phyloP scores from a whole-genome alignment of 2,113 vertebrate species.

The Glaucidium brasilianum region DNA sequence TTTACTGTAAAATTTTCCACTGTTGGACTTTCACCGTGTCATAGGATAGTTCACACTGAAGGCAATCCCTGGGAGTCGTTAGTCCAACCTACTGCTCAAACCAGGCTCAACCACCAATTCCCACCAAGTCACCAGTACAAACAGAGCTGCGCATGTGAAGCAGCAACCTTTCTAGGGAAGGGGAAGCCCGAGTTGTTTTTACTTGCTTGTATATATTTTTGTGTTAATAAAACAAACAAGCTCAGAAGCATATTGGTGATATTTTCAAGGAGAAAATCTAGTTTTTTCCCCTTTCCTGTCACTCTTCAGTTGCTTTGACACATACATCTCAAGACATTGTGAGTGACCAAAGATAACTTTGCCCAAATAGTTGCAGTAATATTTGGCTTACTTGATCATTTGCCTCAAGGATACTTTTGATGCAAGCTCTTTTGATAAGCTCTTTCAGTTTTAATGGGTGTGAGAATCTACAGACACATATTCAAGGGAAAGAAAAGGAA shows the following conservation, averaged over 20 bases:
- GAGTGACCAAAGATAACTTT: background rate
- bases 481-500: background rate
- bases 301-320: background rate
- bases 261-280: background rate
- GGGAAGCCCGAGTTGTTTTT: background rate
- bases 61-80: background rate
- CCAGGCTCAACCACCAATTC: fast-evolving
- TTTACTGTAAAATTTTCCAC: background rate
- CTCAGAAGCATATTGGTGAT: background rate
- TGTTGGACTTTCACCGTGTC: background rate
- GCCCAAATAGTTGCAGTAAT: background rate
- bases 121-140: background rate
- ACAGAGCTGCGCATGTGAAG: background rate
- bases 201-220: background rate
- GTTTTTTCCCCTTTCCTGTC: background rate
- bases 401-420: background rate
- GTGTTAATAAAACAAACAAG: background rate
- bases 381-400: background rate
- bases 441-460: background rate
- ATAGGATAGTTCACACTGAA: background rate
- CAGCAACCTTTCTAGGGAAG: background rate
- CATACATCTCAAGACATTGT: background rate
- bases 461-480: background rate
- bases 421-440: background rate
- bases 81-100: background rate